These are phyloP conservation scores for Euschistus heros DNA, from an alignment of 1,140 invertebrate genomes.

Conservation along the genomic window DNA sequence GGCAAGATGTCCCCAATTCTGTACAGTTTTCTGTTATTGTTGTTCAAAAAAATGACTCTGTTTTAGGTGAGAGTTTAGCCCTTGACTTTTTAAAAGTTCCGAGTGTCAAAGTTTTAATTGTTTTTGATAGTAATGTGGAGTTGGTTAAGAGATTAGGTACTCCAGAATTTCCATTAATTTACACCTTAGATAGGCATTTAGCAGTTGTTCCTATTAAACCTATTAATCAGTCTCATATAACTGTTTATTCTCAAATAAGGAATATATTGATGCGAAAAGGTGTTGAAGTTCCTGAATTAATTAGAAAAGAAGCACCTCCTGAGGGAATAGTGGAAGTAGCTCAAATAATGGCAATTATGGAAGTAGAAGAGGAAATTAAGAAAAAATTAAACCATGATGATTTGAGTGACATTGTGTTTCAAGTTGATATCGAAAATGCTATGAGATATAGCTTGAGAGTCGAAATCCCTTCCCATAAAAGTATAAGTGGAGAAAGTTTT, in stretches of 20 bases:
- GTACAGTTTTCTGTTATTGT: conserved; percentile 45
- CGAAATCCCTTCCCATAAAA: conserved; percentile 61
- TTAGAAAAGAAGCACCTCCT: conserved; percentile 3
- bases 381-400: conserved; percentile 32
- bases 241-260: conserved; percentile 34
- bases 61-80: conserved; percentile 20
- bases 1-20: conserved; percentile 36
- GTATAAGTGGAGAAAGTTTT: conserved; percentile 56
- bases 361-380: conserved; percentile 32
- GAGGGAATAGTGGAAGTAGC: conserved; percentile 19
- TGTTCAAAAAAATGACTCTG: conserved; percentile 33
- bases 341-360: conserved; percentile 24
- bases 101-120: conserved; percentile 43
- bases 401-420: conserved; percentile 51
- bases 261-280: conserved; percentile 39
- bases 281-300: conserved; percentile 30
- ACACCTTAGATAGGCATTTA: conserved; percentile 35
- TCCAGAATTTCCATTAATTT: conserved; percentile 42
- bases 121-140: conserved; percentile 41
- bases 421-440: conserved; percentile 76
- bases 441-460: conserved; percentile 65
- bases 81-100: conserved; percentile 47
- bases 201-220: background rate
- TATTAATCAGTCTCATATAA: background rate
- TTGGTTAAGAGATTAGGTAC: conserved; percentile 39